Evolutionary conservation across 2,797 vertebrate species (phyloP).

Genomic region (Acomys russatus): DNA sequence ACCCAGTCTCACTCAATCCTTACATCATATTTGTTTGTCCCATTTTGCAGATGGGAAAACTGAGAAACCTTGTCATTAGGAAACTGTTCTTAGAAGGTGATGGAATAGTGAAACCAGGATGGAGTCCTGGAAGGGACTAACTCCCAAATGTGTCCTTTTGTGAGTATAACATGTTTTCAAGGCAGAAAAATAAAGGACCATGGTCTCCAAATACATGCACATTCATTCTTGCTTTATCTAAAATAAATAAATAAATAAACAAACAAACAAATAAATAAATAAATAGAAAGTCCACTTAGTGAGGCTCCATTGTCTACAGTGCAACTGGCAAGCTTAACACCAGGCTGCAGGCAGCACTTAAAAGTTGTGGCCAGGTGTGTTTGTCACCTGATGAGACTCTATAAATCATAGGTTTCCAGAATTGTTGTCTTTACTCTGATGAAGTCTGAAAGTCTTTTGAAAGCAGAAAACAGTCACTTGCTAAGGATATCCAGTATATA

Average conservation of each 20-base stretch:
- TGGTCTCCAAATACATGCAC: not conserved
- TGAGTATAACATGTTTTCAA: not conserved
- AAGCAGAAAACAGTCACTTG: slow-evolving; percentile 15
- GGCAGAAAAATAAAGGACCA: not conserved
- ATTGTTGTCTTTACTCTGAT: not conserved
- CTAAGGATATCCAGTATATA: not conserved
- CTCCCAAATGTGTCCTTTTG: not conserved
- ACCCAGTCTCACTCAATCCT: not conserved
- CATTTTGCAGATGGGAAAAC: not conserved
- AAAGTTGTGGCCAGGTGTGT: not conserved
- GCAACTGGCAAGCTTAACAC: not conserved
- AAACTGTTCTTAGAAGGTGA: not conserved
- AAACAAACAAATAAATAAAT: not conserved
- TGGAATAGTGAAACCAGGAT: not conserved
- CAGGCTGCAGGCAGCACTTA: not conserved
- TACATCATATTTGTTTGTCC: not conserved
- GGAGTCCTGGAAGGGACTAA: not conserved
- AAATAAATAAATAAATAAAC: not conserved
- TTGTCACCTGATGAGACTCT: not conserved
- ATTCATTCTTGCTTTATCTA: not conserved
- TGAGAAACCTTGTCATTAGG: not conserved
- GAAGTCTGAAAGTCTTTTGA: slow-evolving; percentile 43
- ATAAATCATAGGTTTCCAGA: not conserved
- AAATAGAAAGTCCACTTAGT: not conserved
- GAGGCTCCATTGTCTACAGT: not conserved